Base-by-base conservation (phyloP, 2,797 vertebrate genomes). In the Natrix natrix region DNA sequence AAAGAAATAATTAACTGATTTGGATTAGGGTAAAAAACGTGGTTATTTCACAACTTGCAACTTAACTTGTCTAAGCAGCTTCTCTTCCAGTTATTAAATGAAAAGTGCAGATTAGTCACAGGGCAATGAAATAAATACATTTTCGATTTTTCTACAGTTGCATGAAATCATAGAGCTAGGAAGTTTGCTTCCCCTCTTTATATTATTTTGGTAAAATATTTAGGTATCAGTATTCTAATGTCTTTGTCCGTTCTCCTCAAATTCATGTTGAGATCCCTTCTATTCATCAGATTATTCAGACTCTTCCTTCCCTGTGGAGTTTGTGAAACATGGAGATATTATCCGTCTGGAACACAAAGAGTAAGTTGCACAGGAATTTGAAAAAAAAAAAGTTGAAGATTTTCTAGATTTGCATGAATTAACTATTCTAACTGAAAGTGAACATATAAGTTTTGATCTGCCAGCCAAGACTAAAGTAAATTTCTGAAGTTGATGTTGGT, bases 301-400 rank as follows among this genome's bases (percentile, higher is more conserved):
- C 94, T 95, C 97, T 37, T 97, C 97, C 1, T 97, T 95, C 32
- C 96, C 96, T 5, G 97, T 98, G 95, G 98, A 99, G 93, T 98
- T 99, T 93, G 98, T 99, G 94, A 98, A 97, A 74, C 98, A 99
- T 1, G 99, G 99, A 95, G 99, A 99, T 96, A 95, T 99, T 90
- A 97, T 99, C 96, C 98, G 98, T 63, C 96, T 99, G 95, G 98
- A 99, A 96, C 99, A 99, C 96, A 99, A 98, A 98, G 98, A 99
- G 99, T 99, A 97, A 98, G 98, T 90, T 91, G 11, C 91, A 92
- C 63, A 92, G 60, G 83, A 78, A 16, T 93, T 93, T 60, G 74
- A 83, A 32, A 93, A 57, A 10, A 10, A 22, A 11, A 22, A 6
- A 90, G 78, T 22, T 48, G 22, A 55, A 54, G 32, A 13, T 57